Evolutionary conservation across 2,113 vertebrate species (phyloP), one percentile per base, ranked within the genome.

Genomic region (Hystrix cristata): DNA sequence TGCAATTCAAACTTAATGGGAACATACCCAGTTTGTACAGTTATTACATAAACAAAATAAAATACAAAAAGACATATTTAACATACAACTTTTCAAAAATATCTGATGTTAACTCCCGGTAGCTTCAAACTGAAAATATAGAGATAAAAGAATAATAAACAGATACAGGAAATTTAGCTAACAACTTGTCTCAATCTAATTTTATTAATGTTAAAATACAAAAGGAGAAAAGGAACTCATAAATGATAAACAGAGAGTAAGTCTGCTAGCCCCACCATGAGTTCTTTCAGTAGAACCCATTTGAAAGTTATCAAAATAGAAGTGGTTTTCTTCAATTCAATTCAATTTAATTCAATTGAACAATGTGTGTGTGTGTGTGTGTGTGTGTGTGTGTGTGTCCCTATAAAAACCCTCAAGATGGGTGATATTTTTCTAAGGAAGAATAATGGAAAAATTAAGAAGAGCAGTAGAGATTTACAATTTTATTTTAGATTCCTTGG

Each of bases 331-430:
- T 93, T 89, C 65, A 71, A 91, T 95, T 67, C 46, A 53, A 3
- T 46, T 16, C 79, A 91, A 86, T 95, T 96, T 94, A 64, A 91
- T 76, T 96, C 79, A 71, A 8, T 71, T 93, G 53, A 96, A 62
- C 46, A 74, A 80, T 46, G 38, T 43, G 21, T 72, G 25, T 93
- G 71, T 93, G 43, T 38, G 38, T 38, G 38, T 38, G 38, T 38
- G 38, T 38, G 38, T 80, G 84, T 46, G 38, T 43, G 21, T 72
- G 25, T 93, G 71, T 93, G 43, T 84, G 55, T 65, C 34, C 78
- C 23, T 67, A 34, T 82, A 51, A 38, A 91, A 71, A 18, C 0
- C 9, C 25, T 19, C 76, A 0, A 79, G 16, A 15, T 86, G 81
- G 11, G 31, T 82, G 27, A 64, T 46, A 43, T 59, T 93, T 97